Percentiles rank a stretch among this genome's conserved stretches.
Evolutionary conservation across 2,797 vertebrate species (phyloP).

Genomic region (Sebastes diaconus): DNA sequence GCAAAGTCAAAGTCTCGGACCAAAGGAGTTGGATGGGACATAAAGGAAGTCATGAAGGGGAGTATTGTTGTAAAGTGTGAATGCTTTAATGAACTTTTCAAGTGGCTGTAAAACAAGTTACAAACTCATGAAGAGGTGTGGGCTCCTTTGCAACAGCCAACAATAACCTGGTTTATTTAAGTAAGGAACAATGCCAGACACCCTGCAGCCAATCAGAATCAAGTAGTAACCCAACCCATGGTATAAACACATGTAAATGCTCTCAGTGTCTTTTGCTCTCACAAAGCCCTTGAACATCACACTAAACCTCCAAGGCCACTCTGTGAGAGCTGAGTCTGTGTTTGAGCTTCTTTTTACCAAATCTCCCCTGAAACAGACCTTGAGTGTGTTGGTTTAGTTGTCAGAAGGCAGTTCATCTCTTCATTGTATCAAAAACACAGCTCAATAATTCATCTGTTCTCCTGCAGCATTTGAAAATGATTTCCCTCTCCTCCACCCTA

Average conservation of each 20-base stretch:
- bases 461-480: background rate
- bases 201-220: background rate
- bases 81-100: background rate
- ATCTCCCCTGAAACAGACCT: background rate
- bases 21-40: background rate
- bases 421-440: background rate
- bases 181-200: no score
- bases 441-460: background rate
- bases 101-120: background rate
- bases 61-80: background rate
- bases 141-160: background rate
- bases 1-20: background rate
- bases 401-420: background rate
- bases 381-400: background rate
- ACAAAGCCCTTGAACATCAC: background rate
- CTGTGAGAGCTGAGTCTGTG: background rate
- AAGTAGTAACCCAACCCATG: background rate
- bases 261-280: background rate
- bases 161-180: background rate
- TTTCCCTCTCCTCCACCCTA: background rate
- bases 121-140: background rate
- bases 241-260: background rate
- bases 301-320: background rate
- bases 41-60: background rate
- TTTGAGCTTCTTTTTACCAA: background rate